Conservation (phyloP, 2,888 invertebrate genomes). For the Coelinius sp. region DNA sequence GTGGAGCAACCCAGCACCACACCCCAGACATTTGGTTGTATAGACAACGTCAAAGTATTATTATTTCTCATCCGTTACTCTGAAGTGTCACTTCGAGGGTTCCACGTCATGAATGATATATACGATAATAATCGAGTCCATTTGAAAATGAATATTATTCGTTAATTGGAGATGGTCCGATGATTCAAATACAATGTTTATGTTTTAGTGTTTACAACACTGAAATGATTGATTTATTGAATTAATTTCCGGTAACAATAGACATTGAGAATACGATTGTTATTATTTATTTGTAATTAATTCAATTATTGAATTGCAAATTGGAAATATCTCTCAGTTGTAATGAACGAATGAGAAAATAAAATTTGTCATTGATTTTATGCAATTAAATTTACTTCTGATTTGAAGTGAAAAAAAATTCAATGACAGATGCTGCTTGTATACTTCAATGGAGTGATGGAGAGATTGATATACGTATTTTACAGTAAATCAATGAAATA, state of each 20-base stretch:
- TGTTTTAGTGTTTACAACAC: too few species aligned
- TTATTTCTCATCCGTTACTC: background rate
- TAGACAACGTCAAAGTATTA: background rate
- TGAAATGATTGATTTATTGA: background rate
- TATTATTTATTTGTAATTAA: background rate
- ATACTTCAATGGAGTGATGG: background rate
- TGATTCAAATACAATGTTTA: too few species aligned
- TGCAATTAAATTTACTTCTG: background rate
- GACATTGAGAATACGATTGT: background rate
- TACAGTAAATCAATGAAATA: background rate
- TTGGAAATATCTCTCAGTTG: too few species aligned
- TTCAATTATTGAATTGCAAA: background rate
- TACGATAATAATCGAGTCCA: too few species aligned
- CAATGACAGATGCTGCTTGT: background rate
- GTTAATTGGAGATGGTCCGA: background rate
- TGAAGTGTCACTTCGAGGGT: background rate
- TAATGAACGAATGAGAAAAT: background rate
- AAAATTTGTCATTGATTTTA: background rate
- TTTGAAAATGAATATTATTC: too few species aligned
- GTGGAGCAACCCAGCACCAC: constrained; percentile 25
- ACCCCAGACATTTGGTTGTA: background rate
- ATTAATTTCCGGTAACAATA: too few species aligned
- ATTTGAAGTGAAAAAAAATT: background rate
- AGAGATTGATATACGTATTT: background rate
- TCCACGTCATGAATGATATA: too few species aligned